Base-by-base conservation (phyloP, 2,113 vertebrate genomes). In the Dasyurus viverrinus region DNA sequence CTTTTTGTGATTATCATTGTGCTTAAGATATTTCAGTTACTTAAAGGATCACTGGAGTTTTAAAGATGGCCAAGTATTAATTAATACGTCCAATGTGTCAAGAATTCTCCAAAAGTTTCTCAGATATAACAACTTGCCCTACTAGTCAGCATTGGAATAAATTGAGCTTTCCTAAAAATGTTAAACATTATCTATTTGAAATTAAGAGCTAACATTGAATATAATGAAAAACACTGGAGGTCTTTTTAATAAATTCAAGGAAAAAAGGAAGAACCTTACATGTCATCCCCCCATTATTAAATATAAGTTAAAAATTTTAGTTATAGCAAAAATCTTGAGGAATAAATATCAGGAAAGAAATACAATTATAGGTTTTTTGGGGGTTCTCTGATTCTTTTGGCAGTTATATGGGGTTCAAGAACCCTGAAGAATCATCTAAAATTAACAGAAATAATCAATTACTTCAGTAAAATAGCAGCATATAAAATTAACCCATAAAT, bases 1-100 rank as follows among this genome's bases (percentile, higher is more conserved):
- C 6, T 53, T 52, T 16, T 2, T 68, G 42, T 93, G 12, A 53
- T 0, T 30, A 50, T 60, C 25, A 16, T 53, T 36, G 89, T 48
- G 5, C 42, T 24, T 7, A 24, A 8, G 1, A 1, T 14, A 54
- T 52, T 54, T 92, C 8, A 89, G 46, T 53, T 22, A 19, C 42
- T 46, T 1, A 26, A 54, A 54, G 42, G 68, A 84, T 19, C 7
- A 42, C 0, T 22, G 68, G 22, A 84, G 16, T 42, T n/a, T n/a
- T 84, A 84, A 76, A 42, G 36, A 30, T 60, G 57, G 68, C 7
- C 36, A 84, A n/a, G n/a, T 27, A 23, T 54, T 53, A 36, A 23
- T 16, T 0, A 8, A 2, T 27, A n/a, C 9, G 52, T 55, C 0
- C 27, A 25, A 0, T 57, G 19, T 46, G 46, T 42, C 30, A 30